phyloP scores from a whole-genome alignment of 2,113 vertebrate genomes.

The Muntiacus muntjak region DNA sequence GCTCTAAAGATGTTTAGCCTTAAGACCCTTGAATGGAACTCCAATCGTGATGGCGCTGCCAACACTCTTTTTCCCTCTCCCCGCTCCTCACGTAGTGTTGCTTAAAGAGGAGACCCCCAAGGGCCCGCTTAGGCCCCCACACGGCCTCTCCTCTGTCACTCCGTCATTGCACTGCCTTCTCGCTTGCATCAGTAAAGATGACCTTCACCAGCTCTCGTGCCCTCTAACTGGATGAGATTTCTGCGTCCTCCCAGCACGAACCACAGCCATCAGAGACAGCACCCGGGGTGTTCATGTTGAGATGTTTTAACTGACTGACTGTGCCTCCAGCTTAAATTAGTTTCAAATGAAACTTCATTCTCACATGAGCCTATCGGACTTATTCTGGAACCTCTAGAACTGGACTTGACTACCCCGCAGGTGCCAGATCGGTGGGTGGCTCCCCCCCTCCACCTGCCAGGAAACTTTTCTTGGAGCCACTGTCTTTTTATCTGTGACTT shows the following conservation, averaged over 20 bases:
- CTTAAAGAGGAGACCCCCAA: slow-evolving; percentile 75
- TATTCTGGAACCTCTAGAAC: slow-evolving; percentile 37
- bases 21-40: slow-evolving; percentile 79
- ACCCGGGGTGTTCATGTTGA: not conserved
- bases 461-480: slow-evolving; percentile 55
- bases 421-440: slow-evolving; percentile 22
- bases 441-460: not conserved
- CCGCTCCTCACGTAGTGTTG: slow-evolving; percentile 66
- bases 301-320: not conserved
- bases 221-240: not conserved
- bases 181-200: slow-evolving; percentile 57
- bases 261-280: not conserved
- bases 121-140: slow-evolving; percentile 66
- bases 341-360: slow-evolving; percentile 67
- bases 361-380: slow-evolving; percentile 55
- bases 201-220: slow-evolving; percentile 64
- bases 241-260: not conserved
- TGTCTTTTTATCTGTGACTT: slow-evolving; percentile 49
- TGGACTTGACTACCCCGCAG: slow-evolving; percentile 50
- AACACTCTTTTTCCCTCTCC: slow-evolving; percentile 53
- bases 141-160: slow-evolving; percentile 56
- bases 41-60: slow-evolving; percentile 71
- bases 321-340: slow-evolving; percentile 62
- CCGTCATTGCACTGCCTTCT: slow-evolving; percentile 72
- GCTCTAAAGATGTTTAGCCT: slow-evolving; percentile 84